Evolutionary conservation across 2,888 invertebrate species (phyloP), one percentile per base, ranked within the genome.

Genomic region (Sminthurides aquaticus): DNA sequence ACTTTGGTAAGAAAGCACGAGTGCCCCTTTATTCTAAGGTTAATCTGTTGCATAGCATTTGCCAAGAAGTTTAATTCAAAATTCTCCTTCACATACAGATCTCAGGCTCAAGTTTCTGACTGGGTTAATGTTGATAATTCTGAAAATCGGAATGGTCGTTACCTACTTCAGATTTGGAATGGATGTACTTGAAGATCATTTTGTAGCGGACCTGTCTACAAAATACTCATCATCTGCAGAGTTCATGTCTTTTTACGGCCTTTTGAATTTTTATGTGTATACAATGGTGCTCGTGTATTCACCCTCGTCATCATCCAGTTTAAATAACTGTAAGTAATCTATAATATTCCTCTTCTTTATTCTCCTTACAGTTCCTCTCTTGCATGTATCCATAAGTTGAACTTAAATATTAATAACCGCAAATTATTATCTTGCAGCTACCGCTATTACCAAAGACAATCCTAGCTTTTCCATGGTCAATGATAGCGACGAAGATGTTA

Each of bases 401-500:
- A 43, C 11, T 8, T 18, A 43, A 18, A 18, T 18, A 43, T 43
- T 11, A 43, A 43, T 43, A 43, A 43, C 43, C 43, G 8, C 18
- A 11, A 11, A 43, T 43, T 43, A 11, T 43, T 43, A 8, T 34
- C 72, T 83, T 83, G 65, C 82, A 90, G 95, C 95, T 80, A 85
- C 90, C 59, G 86, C 90, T 59, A 91, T 97, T 74, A 91, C 92
- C 60, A 96, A 95, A 81, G 97, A 97, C 82, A 96, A 97, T 82
- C 96, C 97, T 57, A 90, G 95, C 15, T 91, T 97, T 80, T 96
- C 96, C 25, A 97, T 98, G 96, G 88, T 97, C 75, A 97, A 97
- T 80, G 97, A 98, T 77, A 96, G 95, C 0, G 97, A 97, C 77
- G 97, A 97, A 79, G 94, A 94, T 73, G 93, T 96, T 8, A 89